These are phyloP conservation scores for Eupithecia abbreviata DNA, from an alignment of 2,888 invertebrate species.

Conservation along the genomic window DNA sequence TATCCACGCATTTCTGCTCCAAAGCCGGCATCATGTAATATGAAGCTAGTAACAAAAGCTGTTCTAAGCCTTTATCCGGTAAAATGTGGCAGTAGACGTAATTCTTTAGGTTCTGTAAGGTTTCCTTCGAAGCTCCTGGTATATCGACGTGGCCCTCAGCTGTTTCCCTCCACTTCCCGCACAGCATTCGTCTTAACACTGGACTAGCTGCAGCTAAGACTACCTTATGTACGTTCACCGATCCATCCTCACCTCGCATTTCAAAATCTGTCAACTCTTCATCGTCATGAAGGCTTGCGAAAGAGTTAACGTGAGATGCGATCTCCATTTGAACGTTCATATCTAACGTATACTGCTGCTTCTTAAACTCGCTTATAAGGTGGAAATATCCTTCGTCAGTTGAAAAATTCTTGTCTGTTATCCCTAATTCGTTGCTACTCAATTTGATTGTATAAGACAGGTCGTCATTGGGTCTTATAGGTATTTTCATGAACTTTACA, in stretches of 20 bases:
- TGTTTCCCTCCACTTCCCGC: slow-evolving; percentile 60
- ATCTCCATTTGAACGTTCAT: slow-evolving; percentile 52
- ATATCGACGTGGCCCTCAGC: slow-evolving; percentile 56
- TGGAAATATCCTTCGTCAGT: slow-evolving; percentile 62
- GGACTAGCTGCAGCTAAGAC: slow-evolving; percentile 62
- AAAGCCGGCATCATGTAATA: slow-evolving; percentile 64
- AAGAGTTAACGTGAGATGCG: slow-evolving; percentile 51
- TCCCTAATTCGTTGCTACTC: slow-evolving; percentile 50
- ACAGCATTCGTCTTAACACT: slow-evolving; percentile 58
- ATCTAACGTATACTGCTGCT: slow-evolving; percentile 54
- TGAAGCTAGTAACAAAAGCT: slow-evolving; percentile 57
- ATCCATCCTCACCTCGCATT: slow-evolving; percentile 59
- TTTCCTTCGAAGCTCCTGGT: slow-evolving; percentile 52
- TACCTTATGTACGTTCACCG: slow-evolving; percentile 58
- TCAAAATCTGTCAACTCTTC: slow-evolving; percentile 63
- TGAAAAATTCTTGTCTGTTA: slow-evolving; percentile 50
- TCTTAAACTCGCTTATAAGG: slow-evolving; percentile 53
- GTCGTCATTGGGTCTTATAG: slow-evolving; percentile 45
- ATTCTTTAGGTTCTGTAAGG: slow-evolving; percentile 58
- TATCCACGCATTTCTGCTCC: slow-evolving; percentile 58
- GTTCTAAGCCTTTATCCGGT: slow-evolving; percentile 55
- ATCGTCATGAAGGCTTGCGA: slow-evolving; percentile 55
- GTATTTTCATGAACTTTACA: slow-evolving; percentile 52
- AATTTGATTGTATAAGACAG: slow-evolving; percentile 53
- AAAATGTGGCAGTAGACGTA: slow-evolving; percentile 59